Evolutionary conservation across 2,797 vertebrate genomes (phyloP), one percentile per base, ranked within the genome.

Genomic region (Malurus leucopterus): DNA sequence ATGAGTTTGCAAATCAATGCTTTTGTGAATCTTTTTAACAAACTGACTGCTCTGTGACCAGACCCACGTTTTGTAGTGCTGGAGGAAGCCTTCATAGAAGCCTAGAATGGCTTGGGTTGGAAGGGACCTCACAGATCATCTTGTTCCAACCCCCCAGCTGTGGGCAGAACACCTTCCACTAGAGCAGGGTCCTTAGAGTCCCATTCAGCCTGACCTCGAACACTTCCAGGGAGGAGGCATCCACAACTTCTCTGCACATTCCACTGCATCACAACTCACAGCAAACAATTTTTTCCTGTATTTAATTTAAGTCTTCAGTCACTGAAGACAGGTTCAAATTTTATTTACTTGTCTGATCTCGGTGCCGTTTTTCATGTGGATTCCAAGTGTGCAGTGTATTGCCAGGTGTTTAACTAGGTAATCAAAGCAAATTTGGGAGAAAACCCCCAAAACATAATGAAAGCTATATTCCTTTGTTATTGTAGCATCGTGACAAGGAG

Each of bases 141-240:
- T 58, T 0, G 0, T 50, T 64, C 40, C 40, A 64, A 9, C 12
- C 3, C 13, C 8, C 3, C 11, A 30, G 44, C 32, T 4, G 7
- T 18, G 12, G 29, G 14, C 38, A 62, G 32, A 30, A 49, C 34
- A 29, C 21, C 12, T 55, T 68, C 70, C 24, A 40, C 24, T 19
- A 22, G 9, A 44, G n/a, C 43, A 80, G 68, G 5, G 10, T 49
- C 23, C 43, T 80, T 29, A 68, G 63, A 57, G 18, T 32, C 26
- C 20, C 21, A 11, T 57, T 49, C 50, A 57, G 24, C 43, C 44
- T 75, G 44, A 21, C 10, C 32, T 40, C 34, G 57, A 57, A 22
- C 43, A 26, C 7, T 30, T 32, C 18, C 24, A 40, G n/a, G 50
- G 29, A 75, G 20, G 44, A 30, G 50, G 38, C 29, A 70, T 58